Percentiles rank a stretch among this genome's conserved stretches.
Evolutionary conservation across 2,113 vertebrate species (phyloP).

Genomic region (Tychaedon coryphoeus): DNA sequence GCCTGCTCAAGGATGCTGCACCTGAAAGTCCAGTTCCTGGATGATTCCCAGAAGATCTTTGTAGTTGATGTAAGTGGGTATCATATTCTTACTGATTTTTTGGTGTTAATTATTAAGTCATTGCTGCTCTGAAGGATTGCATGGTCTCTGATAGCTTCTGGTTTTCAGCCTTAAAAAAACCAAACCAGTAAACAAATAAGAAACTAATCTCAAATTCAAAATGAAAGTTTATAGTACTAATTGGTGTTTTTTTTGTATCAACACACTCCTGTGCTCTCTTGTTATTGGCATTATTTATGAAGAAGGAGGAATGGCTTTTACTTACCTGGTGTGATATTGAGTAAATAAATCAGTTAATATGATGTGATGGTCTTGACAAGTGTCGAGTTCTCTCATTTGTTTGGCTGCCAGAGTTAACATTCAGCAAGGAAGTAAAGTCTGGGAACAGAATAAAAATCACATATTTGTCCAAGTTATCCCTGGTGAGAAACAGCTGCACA

Average conservation of each 20-base stretch:
- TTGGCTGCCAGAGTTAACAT: background rate
- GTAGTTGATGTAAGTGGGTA: conserved; percentile 81
- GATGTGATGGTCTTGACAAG: background rate
- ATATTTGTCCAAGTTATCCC: background rate
- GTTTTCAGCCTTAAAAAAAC: background rate
- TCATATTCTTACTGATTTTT: conserved; percentile 2
- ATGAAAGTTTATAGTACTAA: background rate
- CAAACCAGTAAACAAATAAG: rapidly evolving
- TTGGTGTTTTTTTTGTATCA: background rate
- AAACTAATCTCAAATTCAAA: background rate
- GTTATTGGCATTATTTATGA: background rate
- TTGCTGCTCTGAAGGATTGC: background rate
- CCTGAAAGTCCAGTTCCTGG: conserved; percentile 82
- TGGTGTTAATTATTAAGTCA: conserved; percentile 12
- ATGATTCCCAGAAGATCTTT: conserved; percentile 84
- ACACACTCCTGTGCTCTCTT: background rate
- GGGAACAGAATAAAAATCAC: background rate
- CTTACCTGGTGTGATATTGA: background rate
- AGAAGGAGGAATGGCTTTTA: background rate
- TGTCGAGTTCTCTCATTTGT: background rate
- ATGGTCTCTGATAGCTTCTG: background rate
- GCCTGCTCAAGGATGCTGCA: conserved; percentile 74
- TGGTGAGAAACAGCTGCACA: background rate
- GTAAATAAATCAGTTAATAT: background rate
- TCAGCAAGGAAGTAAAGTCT: background rate